phyloP scores from a whole-genome alignment of 2,113 vertebrate genomes.

The Sialia sialis region DNA sequence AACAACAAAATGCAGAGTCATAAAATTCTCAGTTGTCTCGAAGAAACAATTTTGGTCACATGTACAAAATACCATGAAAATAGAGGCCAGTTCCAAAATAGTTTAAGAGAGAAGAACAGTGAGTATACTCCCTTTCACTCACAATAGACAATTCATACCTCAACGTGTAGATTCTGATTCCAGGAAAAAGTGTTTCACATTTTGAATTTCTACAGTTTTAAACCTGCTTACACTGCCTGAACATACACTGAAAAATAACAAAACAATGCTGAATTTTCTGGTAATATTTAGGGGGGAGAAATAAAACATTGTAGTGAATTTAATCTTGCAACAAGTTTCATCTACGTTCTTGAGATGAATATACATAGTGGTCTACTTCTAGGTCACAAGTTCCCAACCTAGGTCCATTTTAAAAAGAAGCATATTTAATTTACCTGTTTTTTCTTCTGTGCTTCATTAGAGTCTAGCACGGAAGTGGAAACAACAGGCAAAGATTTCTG shows the following conservation, averaged over 20 bases:
- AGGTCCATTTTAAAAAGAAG: slow-evolving; percentile 48
- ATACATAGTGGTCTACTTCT: background rate
- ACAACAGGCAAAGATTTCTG: slow-evolving; percentile 82
- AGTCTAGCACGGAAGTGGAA: slow-evolving; percentile 74
- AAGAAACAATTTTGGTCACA: background rate
- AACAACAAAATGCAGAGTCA: background rate
- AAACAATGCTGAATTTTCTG: background rate
- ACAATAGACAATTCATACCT: background rate
- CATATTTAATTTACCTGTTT: slow-evolving; percentile 82
- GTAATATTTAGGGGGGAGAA: background rate
- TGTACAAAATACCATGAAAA: background rate
- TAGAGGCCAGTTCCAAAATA: background rate
- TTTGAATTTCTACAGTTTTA: background rate
- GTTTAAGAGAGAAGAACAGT: background rate
- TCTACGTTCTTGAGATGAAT: background rate
- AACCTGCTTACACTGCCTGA: background rate
- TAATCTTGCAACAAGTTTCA: background rate
- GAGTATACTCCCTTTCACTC: background rate
- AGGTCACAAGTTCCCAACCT: slow-evolving; percentile 5
- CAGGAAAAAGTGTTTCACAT: background rate
- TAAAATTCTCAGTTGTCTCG: background rate
- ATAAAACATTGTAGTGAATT: background rate
- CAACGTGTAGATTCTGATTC: background rate
- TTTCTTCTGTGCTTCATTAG: slow-evolving; percentile 89
- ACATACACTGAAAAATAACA: background rate